These are phyloP conservation scores for Ibidorhyncha struthersii DNA, from an alignment of 2,113 vertebrate species.

Conservation along the genomic window DNA sequence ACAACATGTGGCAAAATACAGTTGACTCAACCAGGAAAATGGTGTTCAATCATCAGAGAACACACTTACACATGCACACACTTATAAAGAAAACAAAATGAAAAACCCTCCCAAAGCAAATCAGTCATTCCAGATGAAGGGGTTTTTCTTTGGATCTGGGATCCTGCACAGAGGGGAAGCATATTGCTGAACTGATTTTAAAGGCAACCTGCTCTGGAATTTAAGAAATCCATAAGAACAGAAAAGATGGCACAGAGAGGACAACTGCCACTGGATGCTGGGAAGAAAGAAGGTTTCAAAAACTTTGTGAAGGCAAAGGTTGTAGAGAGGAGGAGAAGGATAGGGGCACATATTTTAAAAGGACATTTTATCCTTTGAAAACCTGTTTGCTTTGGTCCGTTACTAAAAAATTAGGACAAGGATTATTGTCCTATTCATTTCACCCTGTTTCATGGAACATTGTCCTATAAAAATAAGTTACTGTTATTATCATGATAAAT, in stretches of 20 bases:
- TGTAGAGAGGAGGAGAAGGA: not conserved
- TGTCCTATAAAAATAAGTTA: conserved; percentile 70
- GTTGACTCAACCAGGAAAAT: not conserved
- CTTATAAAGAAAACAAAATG: not conserved
- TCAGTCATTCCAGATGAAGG: not conserved
- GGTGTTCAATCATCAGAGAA: not conserved
- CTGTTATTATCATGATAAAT: conserved; percentile 73
- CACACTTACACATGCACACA: not conserved
- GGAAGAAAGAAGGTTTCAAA: not conserved
- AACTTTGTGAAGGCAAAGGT: not conserved
- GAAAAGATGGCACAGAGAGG: not conserved
- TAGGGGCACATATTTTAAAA: conserved; percentile 2
- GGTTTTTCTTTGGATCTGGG: not conserved
- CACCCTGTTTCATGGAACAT: conserved; percentile 55
- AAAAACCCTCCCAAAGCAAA: not conserved
- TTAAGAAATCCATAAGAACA: not conserved
- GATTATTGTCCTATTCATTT: conserved; percentile 66
- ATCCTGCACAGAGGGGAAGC: not conserved
- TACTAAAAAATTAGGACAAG: conserved; percentile 61
- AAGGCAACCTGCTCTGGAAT: not conserved
- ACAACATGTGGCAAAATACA: not conserved
- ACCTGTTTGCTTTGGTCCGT: conserved; percentile 36
- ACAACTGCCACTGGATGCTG: not conserved
- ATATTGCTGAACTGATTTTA: not conserved
- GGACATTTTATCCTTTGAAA: conserved; percentile 27